phyloP scores from a whole-genome alignment of 92 coral and sea anemone species.

The Phenganax marumi region DNA sequence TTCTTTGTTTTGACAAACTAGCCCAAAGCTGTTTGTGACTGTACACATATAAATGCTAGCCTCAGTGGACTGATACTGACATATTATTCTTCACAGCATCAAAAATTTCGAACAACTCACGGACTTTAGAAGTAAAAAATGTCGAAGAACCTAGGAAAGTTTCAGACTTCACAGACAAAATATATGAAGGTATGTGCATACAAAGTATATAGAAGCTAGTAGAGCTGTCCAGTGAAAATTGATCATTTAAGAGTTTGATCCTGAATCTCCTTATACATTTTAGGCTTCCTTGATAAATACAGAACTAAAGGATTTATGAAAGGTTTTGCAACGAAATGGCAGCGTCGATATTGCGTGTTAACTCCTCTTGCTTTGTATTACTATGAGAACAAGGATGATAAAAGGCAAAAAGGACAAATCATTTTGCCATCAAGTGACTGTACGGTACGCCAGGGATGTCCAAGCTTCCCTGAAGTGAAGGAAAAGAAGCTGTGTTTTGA shows the following conservation, averaged over 20 bases:
- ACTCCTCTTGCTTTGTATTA: conserved; percentile 74
- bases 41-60: too few relatives aligned
- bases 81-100: background rate
- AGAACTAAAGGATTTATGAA: conserved; percentile 68
- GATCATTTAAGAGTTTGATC: background rate
- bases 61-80: too few relatives aligned
- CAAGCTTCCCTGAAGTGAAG: conserved; percentile 32
- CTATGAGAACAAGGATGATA: conserved; percentile 58
- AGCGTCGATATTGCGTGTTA: conserved; percentile 79
- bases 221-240: background rate
- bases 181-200: conserved; percentile 5
- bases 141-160: conserved; percentile 18
- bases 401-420: conserved; percentile 72
- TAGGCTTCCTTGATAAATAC: conserved; percentile 72
- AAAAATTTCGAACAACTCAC: conserved; percentile 8
- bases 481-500: conserved; percentile 29
- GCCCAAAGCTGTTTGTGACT: too few relatives aligned
- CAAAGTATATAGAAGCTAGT: background rate
- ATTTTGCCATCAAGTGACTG: conserved; percentile 69
- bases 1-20: too few relatives aligned
- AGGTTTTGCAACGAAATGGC: conserved; percentile 64
- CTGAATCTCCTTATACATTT: background rate
- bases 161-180: conserved; percentile 23
- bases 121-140: background rate
- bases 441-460: conserved; percentile 28